A percentile compares a stretch with the other conserved stretches of the same genome.
These are phyloP conservation scores for Heliconius himera DNA, from an alignment of 1,140 invertebrate species.

Conservation along the genomic window DNA sequence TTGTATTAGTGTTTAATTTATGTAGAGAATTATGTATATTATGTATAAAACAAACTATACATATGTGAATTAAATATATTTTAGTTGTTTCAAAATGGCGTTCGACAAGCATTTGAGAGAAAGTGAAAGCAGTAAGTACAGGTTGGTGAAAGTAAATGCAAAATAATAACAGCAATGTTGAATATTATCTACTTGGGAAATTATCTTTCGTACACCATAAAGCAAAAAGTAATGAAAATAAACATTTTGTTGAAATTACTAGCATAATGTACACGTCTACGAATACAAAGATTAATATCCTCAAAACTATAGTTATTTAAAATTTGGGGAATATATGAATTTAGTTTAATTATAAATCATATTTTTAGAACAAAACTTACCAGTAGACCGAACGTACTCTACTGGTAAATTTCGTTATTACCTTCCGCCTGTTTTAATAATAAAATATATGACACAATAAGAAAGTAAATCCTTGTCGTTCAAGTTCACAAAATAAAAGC, in stretches of 20 bases:
- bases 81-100: background rate
- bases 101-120: constrained; percentile 21
- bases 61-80: constrained; percentile 10
- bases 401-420: background rate
- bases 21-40: too few relatives aligned
- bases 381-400: too few relatives aligned
- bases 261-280: too few relatives aligned
- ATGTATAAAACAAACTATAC: background rate
- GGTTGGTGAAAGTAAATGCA: background rate
- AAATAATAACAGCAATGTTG: background rate
- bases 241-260: background rate
- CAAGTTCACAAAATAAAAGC: background rate
- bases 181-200: background rate
- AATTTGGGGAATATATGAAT: too few relatives aligned
- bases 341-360: too few relatives aligned
- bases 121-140: constrained; percentile 26
- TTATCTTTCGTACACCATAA: background rate
- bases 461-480: background rate
- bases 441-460: background rate
- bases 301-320: too few relatives aligned
- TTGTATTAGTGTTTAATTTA: too few relatives aligned
- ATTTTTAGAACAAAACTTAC: too few relatives aligned
- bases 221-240: background rate
- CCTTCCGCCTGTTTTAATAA: background rate
- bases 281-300: too few relatives aligned